Evolutionary conservation across 1,140 invertebrate genomes (phyloP).

Genomic region (Octopus bimaculoides): DNA sequence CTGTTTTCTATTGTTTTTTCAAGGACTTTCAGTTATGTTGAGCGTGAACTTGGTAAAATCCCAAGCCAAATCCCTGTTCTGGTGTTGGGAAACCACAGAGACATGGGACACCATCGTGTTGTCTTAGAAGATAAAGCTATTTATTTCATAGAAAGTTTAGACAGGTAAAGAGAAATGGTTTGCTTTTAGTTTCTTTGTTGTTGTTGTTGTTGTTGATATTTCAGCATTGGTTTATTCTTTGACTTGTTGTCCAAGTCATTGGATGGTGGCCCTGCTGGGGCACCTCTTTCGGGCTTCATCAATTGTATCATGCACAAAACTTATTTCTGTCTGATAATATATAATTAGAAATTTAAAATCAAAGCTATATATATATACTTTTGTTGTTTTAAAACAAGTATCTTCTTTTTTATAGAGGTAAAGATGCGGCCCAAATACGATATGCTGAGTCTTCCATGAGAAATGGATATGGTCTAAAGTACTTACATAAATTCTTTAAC

Average conservation of each 20-base stretch:
- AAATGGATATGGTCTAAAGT: slow-evolving; percentile 91
- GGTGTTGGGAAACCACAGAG: slow-evolving; percentile 89
- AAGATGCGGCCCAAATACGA: slow-evolving; percentile 68
- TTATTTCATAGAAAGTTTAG: slow-evolving; percentile 43
- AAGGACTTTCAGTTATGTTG: slow-evolving; percentile 94
- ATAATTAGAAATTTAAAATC: too few relatives aligned
- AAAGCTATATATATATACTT: too few relatives aligned
- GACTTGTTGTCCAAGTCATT: background rate
- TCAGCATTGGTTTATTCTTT: slow-evolving; percentile 12
- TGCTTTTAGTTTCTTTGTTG: background rate
- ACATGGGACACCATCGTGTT: slow-evolving; percentile 88
- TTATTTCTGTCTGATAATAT: too few relatives aligned
- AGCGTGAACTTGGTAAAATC: slow-evolving; percentile 80
- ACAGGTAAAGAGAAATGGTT: slow-evolving; percentile 39
- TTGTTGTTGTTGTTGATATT: background rate
- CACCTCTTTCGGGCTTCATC: too few relatives aligned
- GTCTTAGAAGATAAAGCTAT: slow-evolving; percentile 55
- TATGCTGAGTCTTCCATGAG: slow-evolving; percentile 94
- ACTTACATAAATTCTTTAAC: slow-evolving; percentile 95
- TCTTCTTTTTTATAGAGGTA: slow-evolving; percentile 46
- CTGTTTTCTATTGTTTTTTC: slow-evolving; percentile 37
- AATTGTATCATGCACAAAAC: too few relatives aligned
- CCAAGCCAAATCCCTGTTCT: slow-evolving; percentile 86
- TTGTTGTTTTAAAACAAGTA: too few relatives aligned
- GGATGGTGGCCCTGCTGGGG: too few relatives aligned